These are phyloP conservation scores for Polydrusus cervinus DNA, from an alignment of 2,888 invertebrate genomes.

Conservation along the genomic window DNA sequence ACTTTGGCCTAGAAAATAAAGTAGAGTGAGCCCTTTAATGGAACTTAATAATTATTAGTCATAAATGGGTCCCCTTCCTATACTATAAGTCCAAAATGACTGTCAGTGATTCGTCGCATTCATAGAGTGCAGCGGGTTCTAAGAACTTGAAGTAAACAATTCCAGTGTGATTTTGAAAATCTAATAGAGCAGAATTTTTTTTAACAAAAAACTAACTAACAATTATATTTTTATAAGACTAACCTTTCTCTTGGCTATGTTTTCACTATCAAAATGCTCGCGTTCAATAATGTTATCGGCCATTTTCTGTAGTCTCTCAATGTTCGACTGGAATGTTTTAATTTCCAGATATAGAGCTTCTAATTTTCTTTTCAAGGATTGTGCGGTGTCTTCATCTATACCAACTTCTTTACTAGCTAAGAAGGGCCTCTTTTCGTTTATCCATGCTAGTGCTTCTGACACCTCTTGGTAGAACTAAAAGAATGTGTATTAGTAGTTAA, in stretches of 20 bases:
- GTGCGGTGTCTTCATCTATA: slow-evolving; percentile 93
- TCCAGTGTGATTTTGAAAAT: too few species aligned
- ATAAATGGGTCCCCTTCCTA: too few species aligned
- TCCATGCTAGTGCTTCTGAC: slow-evolving; percentile 94
- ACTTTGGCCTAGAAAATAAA: slow-evolving; percentile 32
- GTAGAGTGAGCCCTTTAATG: neutral
- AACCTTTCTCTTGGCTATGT: slow-evolving; percentile 79
- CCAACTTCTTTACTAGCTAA: slow-evolving; percentile 87
- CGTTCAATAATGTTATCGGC: slow-evolving; percentile 81
- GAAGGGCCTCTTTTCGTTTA: slow-evolving; percentile 86
- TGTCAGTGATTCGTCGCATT: too few species aligned
- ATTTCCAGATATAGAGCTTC: slow-evolving; percentile 90
- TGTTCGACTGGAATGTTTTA: slow-evolving; percentile 82
- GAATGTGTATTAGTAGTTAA: neutral
- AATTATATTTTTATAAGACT: neutral
- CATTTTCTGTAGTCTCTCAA: slow-evolving; percentile 81
- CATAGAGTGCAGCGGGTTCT: too few species aligned
- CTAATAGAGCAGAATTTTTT: too few species aligned
- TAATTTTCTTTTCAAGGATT: slow-evolving; percentile 86
- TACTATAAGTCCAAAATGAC: too few species aligned
- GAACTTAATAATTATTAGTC: too few species aligned
- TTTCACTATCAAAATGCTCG: slow-evolving; percentile 86
- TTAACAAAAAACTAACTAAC: too few species aligned
- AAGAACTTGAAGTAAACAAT: too few species aligned
- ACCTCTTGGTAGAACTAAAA: slow-evolving; percentile 90